These are phyloP conservation scores for Deroplatys truncata DNA, from an alignment of 2,888 invertebrate species.

Conservation along the genomic window DNA sequence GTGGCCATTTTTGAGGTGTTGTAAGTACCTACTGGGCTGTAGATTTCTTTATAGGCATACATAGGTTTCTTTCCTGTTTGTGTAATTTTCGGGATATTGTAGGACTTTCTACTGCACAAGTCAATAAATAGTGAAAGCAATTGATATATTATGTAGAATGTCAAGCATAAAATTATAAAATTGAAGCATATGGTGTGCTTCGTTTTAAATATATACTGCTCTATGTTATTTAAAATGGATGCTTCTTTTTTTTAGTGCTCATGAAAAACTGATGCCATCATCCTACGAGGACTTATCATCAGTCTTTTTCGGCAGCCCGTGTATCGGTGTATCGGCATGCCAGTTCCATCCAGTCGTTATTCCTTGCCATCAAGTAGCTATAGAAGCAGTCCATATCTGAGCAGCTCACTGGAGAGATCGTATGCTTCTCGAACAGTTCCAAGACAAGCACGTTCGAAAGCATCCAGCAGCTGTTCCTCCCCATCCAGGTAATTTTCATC, in stretches of 20 bases:
- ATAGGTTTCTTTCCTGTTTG: too few relatives aligned
- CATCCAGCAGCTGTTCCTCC: neutral
- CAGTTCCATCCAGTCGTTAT: conserved; percentile 8
- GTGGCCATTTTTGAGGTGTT: too few relatives aligned
- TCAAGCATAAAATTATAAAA: too few relatives aligned
- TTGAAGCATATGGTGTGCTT: too few relatives aligned
- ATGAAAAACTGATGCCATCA: neutral
- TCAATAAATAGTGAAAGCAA: too few relatives aligned
- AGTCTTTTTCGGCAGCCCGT: neutral
- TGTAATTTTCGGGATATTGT: too few relatives aligned
- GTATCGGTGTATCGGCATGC: conserved; percentile 1
- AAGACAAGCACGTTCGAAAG: neutral
- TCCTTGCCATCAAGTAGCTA: neutral
- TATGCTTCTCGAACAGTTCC: neutral
- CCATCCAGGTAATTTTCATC: neutral
- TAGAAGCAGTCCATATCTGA: neutral
- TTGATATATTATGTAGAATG: too few relatives aligned
- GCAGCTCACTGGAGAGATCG: neutral
- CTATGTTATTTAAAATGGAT: neutral
- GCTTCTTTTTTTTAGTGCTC: neutral
- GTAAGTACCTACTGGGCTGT: too few relatives aligned
- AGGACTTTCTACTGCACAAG: too few relatives aligned
- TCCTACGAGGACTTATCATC: neutral
- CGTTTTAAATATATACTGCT: too few relatives aligned
- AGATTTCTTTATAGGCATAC: too few relatives aligned